Percentiles rank a stretch among this genome's conserved stretches.
Evolutionary conservation across 1,140 invertebrate species (phyloP).

Genomic region (Lordiphosa clarofinis): DNA sequence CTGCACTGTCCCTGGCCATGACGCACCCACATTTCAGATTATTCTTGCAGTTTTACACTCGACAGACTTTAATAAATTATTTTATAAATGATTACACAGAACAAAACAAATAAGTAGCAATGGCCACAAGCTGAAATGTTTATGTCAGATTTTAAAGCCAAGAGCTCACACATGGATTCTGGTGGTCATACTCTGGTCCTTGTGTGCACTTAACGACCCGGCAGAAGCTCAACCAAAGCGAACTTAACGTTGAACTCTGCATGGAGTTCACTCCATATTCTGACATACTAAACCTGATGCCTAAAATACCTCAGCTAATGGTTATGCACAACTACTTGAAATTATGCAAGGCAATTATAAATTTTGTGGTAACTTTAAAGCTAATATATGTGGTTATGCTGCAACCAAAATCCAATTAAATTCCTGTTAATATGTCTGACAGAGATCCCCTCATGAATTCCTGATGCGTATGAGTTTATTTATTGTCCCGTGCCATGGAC

Average conservation of each 20-base stretch:
- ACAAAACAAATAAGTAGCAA: conserved; percentile 20
- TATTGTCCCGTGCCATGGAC: conserved; percentile 16
- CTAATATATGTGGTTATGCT: background rate
- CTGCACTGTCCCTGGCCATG: conserved; percentile 41
- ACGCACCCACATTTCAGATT: conserved; percentile 45
- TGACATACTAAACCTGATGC: background rate
- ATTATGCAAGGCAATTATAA: conserved; percentile 46
- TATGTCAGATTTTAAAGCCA: conserved; percentile 50
- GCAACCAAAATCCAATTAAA: conserved; percentile 25
- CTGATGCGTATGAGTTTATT: conserved; percentile 22
- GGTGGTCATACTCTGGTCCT: conserved; percentile 44
- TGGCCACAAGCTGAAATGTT: conserved; percentile 29
- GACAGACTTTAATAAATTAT: conserved; percentile 35
- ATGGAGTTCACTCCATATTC: conserved; percentile 13
- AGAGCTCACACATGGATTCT: conserved; percentile 30
- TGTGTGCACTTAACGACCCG: conserved; percentile 58
- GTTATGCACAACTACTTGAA: conserved; percentile 22
- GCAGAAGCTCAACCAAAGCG: conserved; percentile 34
- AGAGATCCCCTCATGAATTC: conserved; percentile 9
- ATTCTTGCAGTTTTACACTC: conserved; percentile 38
- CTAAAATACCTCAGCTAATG: conserved; percentile 5
- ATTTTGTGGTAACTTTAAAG: conserved; percentile 8
- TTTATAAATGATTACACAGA: conserved; percentile 5
- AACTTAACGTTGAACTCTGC: conserved; percentile 30
- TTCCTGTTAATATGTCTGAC: conserved; percentile 19